phyloP scores from a whole-genome alignment of 2,888 invertebrate species.

The Diplazon laetatorius region DNA sequence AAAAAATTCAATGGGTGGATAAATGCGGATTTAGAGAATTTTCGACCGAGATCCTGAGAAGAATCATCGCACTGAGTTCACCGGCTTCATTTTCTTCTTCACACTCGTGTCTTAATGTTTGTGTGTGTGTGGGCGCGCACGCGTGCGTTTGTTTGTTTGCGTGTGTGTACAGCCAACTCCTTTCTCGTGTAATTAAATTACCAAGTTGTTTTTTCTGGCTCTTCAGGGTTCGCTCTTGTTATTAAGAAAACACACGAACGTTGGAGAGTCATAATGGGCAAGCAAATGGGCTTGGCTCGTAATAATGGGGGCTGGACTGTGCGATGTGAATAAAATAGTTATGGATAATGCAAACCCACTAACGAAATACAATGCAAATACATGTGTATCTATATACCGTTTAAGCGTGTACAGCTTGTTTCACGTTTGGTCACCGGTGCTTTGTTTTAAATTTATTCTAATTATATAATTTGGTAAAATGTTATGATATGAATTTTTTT shows the following conservation, averaged over 20 bases:
- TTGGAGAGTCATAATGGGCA: constrained; percentile 1
- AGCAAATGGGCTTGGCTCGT: constrained; percentile 19
- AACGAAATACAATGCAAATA: background rate
- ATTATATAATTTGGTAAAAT: too few relatives aligned
- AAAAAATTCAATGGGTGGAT: background rate
- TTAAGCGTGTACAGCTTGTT: too few relatives aligned
- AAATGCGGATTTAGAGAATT: constrained; percentile 27
- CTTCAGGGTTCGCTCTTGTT: constrained; percentile 8
- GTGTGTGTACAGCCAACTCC: background rate
- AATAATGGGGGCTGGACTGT: constrained; percentile 11
- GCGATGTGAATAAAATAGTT: constrained; percentile 23
- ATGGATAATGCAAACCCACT: constrained; percentile 23
- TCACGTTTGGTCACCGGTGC: too few relatives aligned
- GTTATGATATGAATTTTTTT: too few relatives aligned
- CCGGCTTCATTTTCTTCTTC: constrained; percentile 1
- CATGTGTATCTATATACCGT: background rate
- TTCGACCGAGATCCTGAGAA: background rate
- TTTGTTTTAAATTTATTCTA: too few relatives aligned
- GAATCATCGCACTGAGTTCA: constrained; percentile 14
- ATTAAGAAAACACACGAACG: constrained; percentile 24
- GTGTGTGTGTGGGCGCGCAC: background rate
- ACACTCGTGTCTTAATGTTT: too few relatives aligned
- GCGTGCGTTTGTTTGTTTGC: too few relatives aligned
- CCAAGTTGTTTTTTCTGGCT: background rate
- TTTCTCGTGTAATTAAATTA: constrained; percentile 24